Evolutionary conservation across 2,797 vertebrate species (phyloP).

Genomic region (Macropus fuliginosus): DNA sequence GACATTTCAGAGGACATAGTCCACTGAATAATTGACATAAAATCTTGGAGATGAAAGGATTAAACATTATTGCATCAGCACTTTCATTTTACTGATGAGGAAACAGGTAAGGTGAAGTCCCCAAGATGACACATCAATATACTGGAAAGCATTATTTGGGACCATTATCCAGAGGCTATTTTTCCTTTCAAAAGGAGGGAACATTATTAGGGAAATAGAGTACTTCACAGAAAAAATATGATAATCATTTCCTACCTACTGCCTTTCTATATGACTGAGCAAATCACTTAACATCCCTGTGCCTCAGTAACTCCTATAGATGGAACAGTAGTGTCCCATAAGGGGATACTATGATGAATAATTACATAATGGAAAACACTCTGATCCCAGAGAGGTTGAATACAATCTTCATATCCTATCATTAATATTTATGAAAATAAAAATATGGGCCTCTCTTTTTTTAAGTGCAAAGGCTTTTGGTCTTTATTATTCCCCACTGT

Average conservation of each 20-base stretch:
- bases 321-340: neutral
- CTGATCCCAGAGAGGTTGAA: neutral
- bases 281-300: neutral
- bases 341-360: neutral
- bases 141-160: neutral
- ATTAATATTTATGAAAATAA: neutral
- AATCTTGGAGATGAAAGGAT: neutral
- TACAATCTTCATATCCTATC: neutral
- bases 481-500: neutral
- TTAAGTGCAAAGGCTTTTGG: neutral
- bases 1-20: neutral
- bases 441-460: conserved; percentile 2
- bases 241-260: neutral
- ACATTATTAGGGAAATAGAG: neutral
- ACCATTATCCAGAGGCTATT: neutral
- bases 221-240: neutral
- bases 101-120: neutral
- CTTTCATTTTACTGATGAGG: neutral
- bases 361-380: neutral
- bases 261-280: neutral
- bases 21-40: neutral
- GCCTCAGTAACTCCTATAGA: neutral
- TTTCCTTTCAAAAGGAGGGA: neutral
- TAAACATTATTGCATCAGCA: neutral
- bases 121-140: neutral